phyloP scores from a whole-genome alignment of 2,113 vertebrate genomes.

The Puffinus mauretanicus region DNA sequence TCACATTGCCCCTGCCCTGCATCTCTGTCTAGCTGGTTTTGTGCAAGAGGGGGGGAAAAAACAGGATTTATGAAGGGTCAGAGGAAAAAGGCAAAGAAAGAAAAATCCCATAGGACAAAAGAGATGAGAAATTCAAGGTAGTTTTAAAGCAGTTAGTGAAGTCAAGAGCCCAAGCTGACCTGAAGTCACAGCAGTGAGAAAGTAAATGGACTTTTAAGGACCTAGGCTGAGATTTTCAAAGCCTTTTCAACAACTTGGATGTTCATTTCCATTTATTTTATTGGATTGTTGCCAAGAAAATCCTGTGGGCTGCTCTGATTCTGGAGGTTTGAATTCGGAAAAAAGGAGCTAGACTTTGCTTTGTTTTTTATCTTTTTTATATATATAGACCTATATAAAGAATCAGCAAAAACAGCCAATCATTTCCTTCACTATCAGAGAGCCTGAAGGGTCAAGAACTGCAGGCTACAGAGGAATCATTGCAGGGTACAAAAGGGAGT shows the following conservation, averaged over 20 bases:
- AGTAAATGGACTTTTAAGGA: conserved; percentile 23
- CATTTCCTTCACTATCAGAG: background rate
- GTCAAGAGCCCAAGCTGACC: conserved; percentile 39
- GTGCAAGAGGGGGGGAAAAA: background rate
- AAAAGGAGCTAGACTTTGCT: background rate
- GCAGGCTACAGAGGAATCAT: background rate
- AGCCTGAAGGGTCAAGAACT: background rate
- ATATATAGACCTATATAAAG: background rate
- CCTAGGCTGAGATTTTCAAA: conserved; percentile 29
- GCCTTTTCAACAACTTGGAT: conserved; percentile 2
- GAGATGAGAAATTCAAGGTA: conserved; percentile 20
- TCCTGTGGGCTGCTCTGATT: conserved; percentile 5
- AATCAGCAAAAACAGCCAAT: background rate
- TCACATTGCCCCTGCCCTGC: background rate
- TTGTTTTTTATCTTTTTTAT: background rate
- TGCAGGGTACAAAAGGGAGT: background rate
- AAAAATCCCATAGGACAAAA: conserved; percentile 15
- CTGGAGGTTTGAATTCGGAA: background rate
- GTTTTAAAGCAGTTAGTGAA: conserved; percentile 22
- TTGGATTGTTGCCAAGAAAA: conserved; percentile 23
- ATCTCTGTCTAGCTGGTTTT: background rate
- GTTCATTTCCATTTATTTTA: conserved; percentile 13
- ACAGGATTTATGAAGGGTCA: background rate
- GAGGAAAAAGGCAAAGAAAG: background rate
- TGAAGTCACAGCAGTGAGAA: conserved; percentile 1